Evolutionary conservation across 1,140 invertebrate genomes (phyloP), one percentile per base, ranked within the genome.

Genomic region (Apis dorsata): DNA sequence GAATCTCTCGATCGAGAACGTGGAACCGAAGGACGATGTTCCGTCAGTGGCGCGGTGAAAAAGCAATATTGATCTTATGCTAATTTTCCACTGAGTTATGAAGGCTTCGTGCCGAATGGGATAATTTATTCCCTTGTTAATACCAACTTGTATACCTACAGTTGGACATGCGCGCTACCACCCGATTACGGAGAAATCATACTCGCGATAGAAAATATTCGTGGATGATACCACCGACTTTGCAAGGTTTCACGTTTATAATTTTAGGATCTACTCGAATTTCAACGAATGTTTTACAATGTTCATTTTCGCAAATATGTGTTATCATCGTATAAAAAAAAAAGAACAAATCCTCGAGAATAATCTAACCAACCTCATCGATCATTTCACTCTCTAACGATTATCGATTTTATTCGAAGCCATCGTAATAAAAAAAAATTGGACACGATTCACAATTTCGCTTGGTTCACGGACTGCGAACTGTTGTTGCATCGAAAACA

Each of bases 41-140:
- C 86, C 86, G 81, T 87, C 86, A 79, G 86, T 87, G 86, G 86
- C 63, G 72, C 68, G 59, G 80, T 68, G 87, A 90, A 91, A 91
- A 91, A 90, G 88, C 90, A 91, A 91, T 90, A 91, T 90, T 89
- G 90, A 91, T 91, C 90, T 89, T 90, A 91, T 91, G 90, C 88
- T 91, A 91, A 91, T 91, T 91, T 88, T 24, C 81, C 81, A 70
- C 28, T 87, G 90, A 90, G 86, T 91, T 90, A 90, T 90, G 88
- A 91, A 90, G 85, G 90, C 83, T 90, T 90, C 88, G 89, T 89
- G 90, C 88, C 88, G 89, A 91, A 90, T 91, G 85, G 86, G 85
- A 90, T 89, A 91, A 91, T 91, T 91, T 91, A 91, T 91, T 88
- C 88, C 75, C 85, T 82, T 89, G 89, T 91, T 91, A 90, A 91